A percentile compares a stretch with the other conserved stretches of the same genome.
phyloP scores from a whole-genome alignment of 2,888 invertebrate genomes.

The Plebejus argus region DNA sequence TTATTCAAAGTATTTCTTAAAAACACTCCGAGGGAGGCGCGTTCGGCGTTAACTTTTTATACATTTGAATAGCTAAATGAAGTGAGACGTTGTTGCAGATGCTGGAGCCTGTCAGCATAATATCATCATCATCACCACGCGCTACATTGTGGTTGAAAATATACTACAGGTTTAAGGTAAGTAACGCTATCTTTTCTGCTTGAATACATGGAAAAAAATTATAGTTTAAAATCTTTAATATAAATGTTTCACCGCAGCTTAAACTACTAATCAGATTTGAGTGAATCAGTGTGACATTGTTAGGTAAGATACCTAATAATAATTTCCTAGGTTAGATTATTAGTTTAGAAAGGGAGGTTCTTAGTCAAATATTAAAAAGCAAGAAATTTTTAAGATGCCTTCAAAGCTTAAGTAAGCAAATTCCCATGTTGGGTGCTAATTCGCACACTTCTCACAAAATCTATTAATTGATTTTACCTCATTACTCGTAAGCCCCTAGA shows the following conservation, averaged over 20 bases:
- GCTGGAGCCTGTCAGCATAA: constrained; percentile 47
- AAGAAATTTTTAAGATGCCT: too few relatives aligned
- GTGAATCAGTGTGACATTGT: too few relatives aligned
- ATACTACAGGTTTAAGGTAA: neutral
- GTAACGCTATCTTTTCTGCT: too few relatives aligned
- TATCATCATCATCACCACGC: constrained; percentile 8
- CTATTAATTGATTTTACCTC: neutral
- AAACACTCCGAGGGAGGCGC: constrained; percentile 66
- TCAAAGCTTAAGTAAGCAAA: too few relatives aligned
- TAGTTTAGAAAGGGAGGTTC: too few relatives aligned
- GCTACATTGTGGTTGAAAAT: neutral
- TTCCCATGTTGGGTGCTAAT: neutral
- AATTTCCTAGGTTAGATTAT: too few relatives aligned
- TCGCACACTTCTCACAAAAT: neutral
- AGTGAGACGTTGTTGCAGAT: constrained; percentile 71
- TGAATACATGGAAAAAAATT: too few relatives aligned
- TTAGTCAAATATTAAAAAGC: too few relatives aligned
- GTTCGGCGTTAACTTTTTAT: constrained; percentile 76
- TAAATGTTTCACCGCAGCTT: too few relatives aligned
- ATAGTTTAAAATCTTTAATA: too few relatives aligned
- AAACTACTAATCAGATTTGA: too few relatives aligned
- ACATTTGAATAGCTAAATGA: constrained; percentile 75
- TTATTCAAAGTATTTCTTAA: constrained; percentile 73
- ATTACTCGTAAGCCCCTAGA: neutral
- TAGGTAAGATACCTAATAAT: too few relatives aligned